Conservation (phyloP, 2,888 invertebrate genomes). For the Dasypogon diadema region DNA sequence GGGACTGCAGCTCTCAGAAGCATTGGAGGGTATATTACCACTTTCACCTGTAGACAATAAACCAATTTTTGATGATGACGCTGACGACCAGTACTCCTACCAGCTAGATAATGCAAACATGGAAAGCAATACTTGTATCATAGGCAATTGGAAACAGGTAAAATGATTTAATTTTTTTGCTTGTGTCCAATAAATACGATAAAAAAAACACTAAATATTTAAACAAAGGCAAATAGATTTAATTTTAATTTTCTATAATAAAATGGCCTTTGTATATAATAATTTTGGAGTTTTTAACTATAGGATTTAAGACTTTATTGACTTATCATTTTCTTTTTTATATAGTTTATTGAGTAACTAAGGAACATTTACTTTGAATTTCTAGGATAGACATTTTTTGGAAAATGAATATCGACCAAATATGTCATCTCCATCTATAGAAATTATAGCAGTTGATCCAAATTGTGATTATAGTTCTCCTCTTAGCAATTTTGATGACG, state of each 20-base stretch:
- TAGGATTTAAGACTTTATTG: too few species aligned
- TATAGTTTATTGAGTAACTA: too few species aligned
- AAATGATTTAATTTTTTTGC: too few species aligned
- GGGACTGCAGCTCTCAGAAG: slow-evolving; percentile 65
- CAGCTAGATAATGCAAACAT: slow-evolving; percentile 44
- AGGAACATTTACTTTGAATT: too few species aligned
- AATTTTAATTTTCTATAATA: not conserved
- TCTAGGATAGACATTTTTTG: slow-evolving; percentile 3
- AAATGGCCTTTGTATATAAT: not conserved
- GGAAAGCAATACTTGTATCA: slow-evolving; percentile 9
- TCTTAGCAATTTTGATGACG: slow-evolving; percentile 33
- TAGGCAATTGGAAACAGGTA: slow-evolving; percentile 21
- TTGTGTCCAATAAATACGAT: too few species aligned
- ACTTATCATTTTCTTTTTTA: too few species aligned
- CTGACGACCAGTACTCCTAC: slow-evolving; percentile 14
- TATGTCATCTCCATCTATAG: slow-evolving; percentile 60
- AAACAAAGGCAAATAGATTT: too few species aligned
- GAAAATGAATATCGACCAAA: slow-evolving; percentile 36
- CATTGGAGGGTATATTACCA: slow-evolving; percentile 66
- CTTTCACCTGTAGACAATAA: slow-evolving; percentile 62
- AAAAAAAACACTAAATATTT: too few species aligned
- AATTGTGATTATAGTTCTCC: slow-evolving; percentile 60
- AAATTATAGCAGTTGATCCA: slow-evolving; percentile 62
- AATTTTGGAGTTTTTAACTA: too few species aligned
- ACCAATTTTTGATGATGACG: slow-evolving; percentile 16